Percentiles rank a stretch among this genome's conserved stretches.
Conservation (phyloP, 1,140 invertebrate species). For the Spodoptera frugiperda region DNA sequence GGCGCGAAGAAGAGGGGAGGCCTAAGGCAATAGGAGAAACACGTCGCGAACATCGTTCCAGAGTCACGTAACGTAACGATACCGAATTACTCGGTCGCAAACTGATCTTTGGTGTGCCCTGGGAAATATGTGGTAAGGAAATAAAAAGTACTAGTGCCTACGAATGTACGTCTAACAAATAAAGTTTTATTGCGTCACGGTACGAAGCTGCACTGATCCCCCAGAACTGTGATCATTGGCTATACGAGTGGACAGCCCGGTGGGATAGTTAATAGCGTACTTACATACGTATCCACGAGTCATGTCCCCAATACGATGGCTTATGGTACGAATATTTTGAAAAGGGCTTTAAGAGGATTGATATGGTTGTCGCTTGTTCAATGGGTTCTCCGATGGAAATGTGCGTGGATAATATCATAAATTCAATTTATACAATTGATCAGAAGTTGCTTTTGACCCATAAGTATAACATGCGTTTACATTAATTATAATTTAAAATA, state of each 20-base stretch:
- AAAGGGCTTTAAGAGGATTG: constrained; percentile 36
- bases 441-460: background rate
- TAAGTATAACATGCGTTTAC: background rate
- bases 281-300: constrained; percentile 34
- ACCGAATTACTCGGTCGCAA: constrained; percentile 76
- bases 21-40: constrained; percentile 71
- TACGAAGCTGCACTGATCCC: constrained; percentile 39
- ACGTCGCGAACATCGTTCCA: constrained; percentile 66
- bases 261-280: constrained; percentile 37
- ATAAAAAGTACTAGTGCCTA: constrained; percentile 51
- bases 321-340: constrained; percentile 40
- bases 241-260: constrained; percentile 26
- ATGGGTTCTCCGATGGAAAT: background rate
- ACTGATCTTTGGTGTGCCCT: constrained; percentile 73
- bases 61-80: constrained; percentile 75
- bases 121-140: constrained; percentile 67
- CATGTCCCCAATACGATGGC: constrained; percentile 27
- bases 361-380: constrained; percentile 5
- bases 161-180: constrained; percentile 48
- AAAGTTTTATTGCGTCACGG: constrained; percentile 60
- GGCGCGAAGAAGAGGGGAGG: constrained; percentile 65
- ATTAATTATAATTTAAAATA: background rate
- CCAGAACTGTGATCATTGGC: constrained; percentile 32
- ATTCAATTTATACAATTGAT: background rate
- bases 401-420: background rate